Percentiles rank a stretch among this genome's conserved stretches.
Conservation (phyloP, 2,797 vertebrate genomes). For the Molossus alvarezi region DNA sequence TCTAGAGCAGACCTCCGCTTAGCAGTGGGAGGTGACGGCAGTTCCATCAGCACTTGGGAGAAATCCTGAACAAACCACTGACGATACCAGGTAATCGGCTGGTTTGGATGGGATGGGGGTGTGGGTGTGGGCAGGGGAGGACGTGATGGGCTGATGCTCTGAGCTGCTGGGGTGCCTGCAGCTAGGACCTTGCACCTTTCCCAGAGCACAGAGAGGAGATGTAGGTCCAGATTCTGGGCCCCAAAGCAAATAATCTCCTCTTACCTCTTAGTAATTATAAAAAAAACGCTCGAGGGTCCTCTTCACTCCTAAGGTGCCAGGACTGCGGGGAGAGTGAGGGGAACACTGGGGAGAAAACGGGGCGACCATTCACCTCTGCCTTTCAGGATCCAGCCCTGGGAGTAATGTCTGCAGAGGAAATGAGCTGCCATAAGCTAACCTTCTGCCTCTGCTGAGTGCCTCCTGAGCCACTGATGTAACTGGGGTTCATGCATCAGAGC, state of each 20-base stretch:
- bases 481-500: neutral
- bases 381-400: neutral
- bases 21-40: neutral
- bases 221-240: neutral
- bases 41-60: conserved; percentile 42
- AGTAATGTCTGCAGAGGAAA: neutral
- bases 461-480: neutral
- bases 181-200: neutral
- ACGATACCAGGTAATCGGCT: neutral
- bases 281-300: neutral
- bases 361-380: neutral
- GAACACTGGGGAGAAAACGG: neutral
- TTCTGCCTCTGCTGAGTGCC: neutral
- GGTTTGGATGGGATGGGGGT: neutral
- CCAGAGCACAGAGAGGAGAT: neutral
- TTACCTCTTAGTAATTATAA: neutral
- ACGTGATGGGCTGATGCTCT: neutral
- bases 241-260: neutral
- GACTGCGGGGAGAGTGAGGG: neutral
- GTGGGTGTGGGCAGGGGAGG: neutral
- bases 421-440: neutral
- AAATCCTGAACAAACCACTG: neutral
- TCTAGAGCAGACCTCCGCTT: conserved; percentile 41
- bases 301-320: neutral
- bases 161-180: neutral